phyloP scores from a whole-genome alignment of 1,140 invertebrate genomes.

The Meloidogyne exigua region DNA sequence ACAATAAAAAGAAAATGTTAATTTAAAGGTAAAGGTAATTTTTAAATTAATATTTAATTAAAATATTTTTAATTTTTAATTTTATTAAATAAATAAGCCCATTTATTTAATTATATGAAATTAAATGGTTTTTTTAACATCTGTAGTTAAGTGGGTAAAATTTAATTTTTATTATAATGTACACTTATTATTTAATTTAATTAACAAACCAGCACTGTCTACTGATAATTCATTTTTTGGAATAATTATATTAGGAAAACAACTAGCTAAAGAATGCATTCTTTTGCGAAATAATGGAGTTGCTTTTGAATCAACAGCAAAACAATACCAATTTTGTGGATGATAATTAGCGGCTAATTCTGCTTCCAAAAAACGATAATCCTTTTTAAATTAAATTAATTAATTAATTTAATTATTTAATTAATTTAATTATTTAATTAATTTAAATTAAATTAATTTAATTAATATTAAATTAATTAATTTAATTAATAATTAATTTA shows the following conservation, averaged over 20 bases:
- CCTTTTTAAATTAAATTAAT: background rate
- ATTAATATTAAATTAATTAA: background rate
- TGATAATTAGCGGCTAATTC: background rate
- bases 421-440: background rate
- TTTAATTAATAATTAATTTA: background rate
- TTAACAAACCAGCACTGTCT: constrained; percentile 23
- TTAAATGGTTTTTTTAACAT: no score
- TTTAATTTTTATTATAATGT: no score
- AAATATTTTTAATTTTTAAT: no score
- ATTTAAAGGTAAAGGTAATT: no score
- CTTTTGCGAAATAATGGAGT: constrained; percentile 23
- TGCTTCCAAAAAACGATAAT: constrained; percentile 12
- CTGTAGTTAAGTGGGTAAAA: no score
- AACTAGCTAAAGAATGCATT: constrained; percentile 33
- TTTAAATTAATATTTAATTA: no score
- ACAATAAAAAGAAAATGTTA: no score
- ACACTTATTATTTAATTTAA: no score
- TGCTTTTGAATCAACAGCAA: background rate
- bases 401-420: background rate
- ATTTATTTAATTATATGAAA: no score
- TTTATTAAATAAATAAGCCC: no score
- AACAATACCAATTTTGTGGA: constrained; percentile 10
- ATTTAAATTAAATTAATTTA: background rate
- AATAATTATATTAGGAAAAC: constrained; percentile 37
- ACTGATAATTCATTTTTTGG: constrained; percentile 24